Conservation (phyloP, 1,140 invertebrate species). For the Ylistrum balloti region DNA sequence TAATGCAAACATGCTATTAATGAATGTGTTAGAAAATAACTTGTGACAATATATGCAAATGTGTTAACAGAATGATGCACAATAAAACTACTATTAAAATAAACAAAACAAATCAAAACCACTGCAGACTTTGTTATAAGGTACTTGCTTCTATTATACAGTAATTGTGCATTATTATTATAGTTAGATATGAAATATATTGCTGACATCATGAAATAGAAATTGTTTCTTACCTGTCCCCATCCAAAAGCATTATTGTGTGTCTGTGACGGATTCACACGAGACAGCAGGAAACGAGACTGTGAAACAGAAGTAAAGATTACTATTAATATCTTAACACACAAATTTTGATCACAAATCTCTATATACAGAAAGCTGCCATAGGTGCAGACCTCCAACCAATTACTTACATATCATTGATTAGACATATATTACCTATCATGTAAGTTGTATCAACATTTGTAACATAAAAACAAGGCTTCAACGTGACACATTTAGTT, state of each 20-base stretch:
- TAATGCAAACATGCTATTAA: background rate
- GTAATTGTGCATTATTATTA: background rate
- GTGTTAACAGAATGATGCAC: background rate
- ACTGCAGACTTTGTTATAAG: background rate
- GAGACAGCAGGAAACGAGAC: conserved; percentile 98
- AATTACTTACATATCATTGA: no score
- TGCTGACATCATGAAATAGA: background rate
- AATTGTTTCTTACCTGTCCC: conserved; percentile 81
- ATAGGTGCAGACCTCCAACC: no score
- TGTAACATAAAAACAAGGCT: no score
- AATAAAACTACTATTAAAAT: background rate
- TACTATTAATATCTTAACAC: no score
- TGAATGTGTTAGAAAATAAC: background rate
- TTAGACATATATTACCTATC: no score
- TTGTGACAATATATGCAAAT: background rate
- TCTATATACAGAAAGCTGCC: no score
- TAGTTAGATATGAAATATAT: background rate
- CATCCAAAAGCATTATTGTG: conserved; percentile 99
- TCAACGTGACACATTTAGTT: no score
- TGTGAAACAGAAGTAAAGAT: conserved; percentile 82
- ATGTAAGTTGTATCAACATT: no score
- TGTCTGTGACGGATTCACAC: conserved; percentile 99
- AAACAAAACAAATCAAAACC: background rate
- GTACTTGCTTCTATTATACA: background rate
- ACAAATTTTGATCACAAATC: no score